Percentiles rank a stretch among this genome's conserved stretches.
Conservation (phyloP, 1,140 invertebrate species). For the Pollicipes pollicipes region DNA sequence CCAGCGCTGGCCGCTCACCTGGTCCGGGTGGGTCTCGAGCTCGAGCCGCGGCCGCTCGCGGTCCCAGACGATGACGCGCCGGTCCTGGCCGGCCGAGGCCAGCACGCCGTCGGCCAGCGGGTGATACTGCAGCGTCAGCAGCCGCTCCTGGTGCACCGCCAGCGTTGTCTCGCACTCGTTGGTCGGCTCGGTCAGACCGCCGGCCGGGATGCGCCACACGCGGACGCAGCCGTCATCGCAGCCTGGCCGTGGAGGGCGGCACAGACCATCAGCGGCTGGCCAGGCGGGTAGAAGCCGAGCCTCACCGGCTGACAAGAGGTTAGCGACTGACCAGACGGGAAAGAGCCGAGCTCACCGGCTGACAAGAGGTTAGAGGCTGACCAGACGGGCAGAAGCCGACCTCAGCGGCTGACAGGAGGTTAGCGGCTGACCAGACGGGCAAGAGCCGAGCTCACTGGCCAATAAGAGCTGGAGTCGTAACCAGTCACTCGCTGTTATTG, state of each 20-base stretch:
- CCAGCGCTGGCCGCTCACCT: conserved; percentile 14
- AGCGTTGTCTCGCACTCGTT: conserved; percentile 40
- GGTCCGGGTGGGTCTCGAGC: conserved; percentile 14
- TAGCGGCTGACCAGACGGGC: no score
- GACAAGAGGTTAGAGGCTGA: no score
- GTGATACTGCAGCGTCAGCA: conserved; percentile 73
- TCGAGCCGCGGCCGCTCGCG: conserved; percentile 8
- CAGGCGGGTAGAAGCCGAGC: no score
- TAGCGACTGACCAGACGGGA: no score
- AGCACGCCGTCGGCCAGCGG: conserved; percentile 67
- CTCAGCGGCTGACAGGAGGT: no score
- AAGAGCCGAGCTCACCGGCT: no score
- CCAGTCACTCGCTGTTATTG: no score
- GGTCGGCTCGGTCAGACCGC: conserved; percentile 50
- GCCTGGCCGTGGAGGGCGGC: conserved; percentile 36
- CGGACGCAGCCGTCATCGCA: conserved; percentile 80
- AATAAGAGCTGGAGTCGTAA: no score
- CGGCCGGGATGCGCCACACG: conserved; percentile 54
- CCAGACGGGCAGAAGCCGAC: no score
- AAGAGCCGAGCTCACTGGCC: no score
- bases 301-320: no score
- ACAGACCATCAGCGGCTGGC: no score
- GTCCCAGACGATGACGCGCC: conserved; percentile 42
- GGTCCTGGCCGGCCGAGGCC: conserved; percentile 70
- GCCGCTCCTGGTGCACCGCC: conserved; percentile 66